Conservation (phyloP, 2,113 vertebrate species). For the Oncorhynchus masou region DNA sequence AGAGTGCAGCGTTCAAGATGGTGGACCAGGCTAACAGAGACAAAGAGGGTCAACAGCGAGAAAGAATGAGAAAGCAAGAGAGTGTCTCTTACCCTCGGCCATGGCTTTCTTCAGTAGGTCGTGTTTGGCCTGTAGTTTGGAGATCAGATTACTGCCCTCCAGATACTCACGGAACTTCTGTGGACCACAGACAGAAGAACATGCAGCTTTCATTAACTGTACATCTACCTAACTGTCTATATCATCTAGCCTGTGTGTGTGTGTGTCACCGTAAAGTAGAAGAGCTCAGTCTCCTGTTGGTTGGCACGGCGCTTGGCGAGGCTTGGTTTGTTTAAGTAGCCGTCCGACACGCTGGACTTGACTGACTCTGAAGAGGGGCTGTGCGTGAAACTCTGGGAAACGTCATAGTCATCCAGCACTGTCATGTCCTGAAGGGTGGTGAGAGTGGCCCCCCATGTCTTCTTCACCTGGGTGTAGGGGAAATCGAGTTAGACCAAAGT, state of each 20-base stretch:
- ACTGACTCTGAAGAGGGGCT: slow-evolving; percentile 98
- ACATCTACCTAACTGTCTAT: neutral
- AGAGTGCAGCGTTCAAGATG: too few species aligned
- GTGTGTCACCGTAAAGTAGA: slow-evolving; percentile 92
- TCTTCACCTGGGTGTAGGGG: slow-evolving; percentile 83
- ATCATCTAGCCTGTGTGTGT: neutral
- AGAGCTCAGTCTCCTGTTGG: slow-evolving; percentile 98
- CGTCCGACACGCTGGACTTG: slow-evolving; percentile 94
- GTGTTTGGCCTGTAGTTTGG: slow-evolving; percentile 97
- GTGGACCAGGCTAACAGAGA: neutral
- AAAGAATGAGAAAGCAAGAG: neutral
- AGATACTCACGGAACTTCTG: slow-evolving; percentile 97
- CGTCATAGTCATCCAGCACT: slow-evolving; percentile 93
- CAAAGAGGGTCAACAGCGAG: neutral
- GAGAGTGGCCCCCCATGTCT: slow-evolving; percentile 95
- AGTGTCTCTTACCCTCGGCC: slow-evolving; percentile 81
- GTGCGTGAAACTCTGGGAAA: slow-evolving; percentile 97
- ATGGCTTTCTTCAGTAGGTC: slow-evolving; percentile 94
- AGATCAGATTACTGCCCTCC: slow-evolving; percentile 97
- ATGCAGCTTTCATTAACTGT: neutral
- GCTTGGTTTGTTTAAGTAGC: slow-evolving; percentile 98
- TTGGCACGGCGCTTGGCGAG: slow-evolving; percentile 95
- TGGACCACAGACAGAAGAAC: slow-evolving; percentile 40
- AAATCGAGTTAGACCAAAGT: neutral
- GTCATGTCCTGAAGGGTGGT: slow-evolving; percentile 97